phyloP scores from a whole-genome alignment of 2,797 vertebrate species.

The Sparus aurata region DNA sequence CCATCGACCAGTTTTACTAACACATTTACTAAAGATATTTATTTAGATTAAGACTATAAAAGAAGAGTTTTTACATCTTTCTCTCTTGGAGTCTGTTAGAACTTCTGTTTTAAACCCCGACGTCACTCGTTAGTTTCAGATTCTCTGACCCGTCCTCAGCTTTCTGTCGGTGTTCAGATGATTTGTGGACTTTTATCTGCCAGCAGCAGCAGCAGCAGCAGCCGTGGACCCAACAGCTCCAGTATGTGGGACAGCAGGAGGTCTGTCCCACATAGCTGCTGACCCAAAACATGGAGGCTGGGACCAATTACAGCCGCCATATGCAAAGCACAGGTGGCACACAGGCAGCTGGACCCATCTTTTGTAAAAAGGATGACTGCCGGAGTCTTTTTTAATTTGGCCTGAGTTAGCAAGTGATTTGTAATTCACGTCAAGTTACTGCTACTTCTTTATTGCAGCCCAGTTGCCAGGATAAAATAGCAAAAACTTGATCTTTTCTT shows the following conservation, averaged over 20 bases:
- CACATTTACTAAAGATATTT: no score
- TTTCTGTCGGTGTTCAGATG: slow-evolving; percentile 32
- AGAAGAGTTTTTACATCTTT: not conserved
- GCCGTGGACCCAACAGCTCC: slow-evolving; percentile 30
- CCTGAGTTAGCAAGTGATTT: slow-evolving; percentile 19
- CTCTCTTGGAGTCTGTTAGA: not conserved
- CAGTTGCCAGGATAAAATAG: no score
- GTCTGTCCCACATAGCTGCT: slow-evolving; percentile 74
- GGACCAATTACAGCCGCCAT: slow-evolving; percentile 56
- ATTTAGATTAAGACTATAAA: no score
- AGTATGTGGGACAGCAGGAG: slow-evolving; percentile 64
- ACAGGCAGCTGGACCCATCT: slow-evolving; percentile 30
- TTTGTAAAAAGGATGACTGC: not conserved
- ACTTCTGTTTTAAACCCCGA: not conserved
- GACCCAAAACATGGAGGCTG: slow-evolving; percentile 73
- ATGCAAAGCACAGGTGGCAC: slow-evolving; percentile 63
- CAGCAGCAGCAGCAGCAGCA: slow-evolving; percentile 24
- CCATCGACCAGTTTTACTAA: not conserved
- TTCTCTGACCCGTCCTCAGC: not conserved
- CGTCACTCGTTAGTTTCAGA: not conserved
- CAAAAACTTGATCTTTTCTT: no score
- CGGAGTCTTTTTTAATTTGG: not conserved
- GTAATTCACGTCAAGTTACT: not conserved
- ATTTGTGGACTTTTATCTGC: slow-evolving; percentile 35
- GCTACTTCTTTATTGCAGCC: not conserved